These are phyloP conservation scores for Microcebus murinus DNA, from an alignment of 2,113 vertebrate genomes.

Conservation along the genomic window DNA sequence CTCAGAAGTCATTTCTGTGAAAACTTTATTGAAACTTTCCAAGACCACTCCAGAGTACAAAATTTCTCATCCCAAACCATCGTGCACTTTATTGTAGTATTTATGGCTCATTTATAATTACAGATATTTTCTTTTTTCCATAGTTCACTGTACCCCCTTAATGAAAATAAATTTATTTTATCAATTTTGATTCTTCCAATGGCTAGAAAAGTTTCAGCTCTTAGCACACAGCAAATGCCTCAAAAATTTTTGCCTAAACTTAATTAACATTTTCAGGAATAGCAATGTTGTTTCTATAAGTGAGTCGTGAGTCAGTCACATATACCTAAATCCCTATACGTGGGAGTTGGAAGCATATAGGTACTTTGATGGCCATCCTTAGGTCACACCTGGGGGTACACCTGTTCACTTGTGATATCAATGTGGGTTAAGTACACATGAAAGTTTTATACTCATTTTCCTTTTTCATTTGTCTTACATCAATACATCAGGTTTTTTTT, in stretches of 20 bases:
- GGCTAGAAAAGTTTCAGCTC: not conserved
- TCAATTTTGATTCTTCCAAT: not conserved
- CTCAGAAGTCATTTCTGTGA: not conserved
- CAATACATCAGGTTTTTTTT: not conserved
- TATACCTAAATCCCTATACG: not conserved
- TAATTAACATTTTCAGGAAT: not conserved
- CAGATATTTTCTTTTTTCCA: not conserved
- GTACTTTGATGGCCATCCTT: not conserved
- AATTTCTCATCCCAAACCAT: not conserved
- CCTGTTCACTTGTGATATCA: not conserved
- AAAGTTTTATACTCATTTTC: not conserved
- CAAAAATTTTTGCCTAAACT: not conserved
- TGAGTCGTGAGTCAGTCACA: not conserved
- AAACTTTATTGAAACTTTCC: not conserved
- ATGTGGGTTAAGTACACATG: not conserved
- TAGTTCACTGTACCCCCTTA: not conserved
- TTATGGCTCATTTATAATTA: not conserved
- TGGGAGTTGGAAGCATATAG: not conserved
- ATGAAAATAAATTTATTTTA: not conserved
- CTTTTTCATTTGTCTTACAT: not conserved
- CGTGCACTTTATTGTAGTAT: not conserved
- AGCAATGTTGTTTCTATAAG: not conserved
- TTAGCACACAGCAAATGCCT: not conserved
- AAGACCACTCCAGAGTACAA: not conserved
- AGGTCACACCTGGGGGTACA: rapidly evolving